Base-by-base conservation (phyloP, 2,888 invertebrate species). In the Tipula helvola region DNA sequence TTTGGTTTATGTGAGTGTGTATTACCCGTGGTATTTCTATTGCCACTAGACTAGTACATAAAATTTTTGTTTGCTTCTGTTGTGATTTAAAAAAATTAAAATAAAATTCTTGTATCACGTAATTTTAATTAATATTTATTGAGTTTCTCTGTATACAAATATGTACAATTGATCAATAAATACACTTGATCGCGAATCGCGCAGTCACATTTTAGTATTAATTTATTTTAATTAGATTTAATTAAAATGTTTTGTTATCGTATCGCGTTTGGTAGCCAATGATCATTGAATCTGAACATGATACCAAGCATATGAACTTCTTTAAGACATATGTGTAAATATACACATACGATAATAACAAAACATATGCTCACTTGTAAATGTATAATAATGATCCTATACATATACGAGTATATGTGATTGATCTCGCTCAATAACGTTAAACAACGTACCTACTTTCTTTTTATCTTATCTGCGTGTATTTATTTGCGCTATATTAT, bases 171-270 rank as follows among this genome's bases (percentile, higher is more conserved):
- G 18, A 57, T 57, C 57, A 57, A 57, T 28, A 71, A 28, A 71
- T 28, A 28, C 10, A 71, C 28, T 71, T 28, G 71, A 12, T 71
- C 28, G 28, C 18, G 57, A 57, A 57, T 57, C 18, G 57, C 16
- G 5, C 28, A 71, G 71, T 28, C 71, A 71, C 71, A 71, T 71
- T 71, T 71, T 8, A 28, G 28, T 71, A 28, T 71, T 71, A 71
- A 71, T 71, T 71, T 71, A 71, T 71, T 71, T 71, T 71, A 71
- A 71, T 71, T 71, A 71, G 71, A 71, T 71, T 71, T 71, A 71
- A 71, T 71, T 71, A 71, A 71, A 71, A 28, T 71, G 71, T 71
- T 71, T 71, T 71, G 71, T 28, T 71, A 28, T 71, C 10, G 28
- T 28, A 52, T 52, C 52, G 52, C 16, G 16, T 39, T 7, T 52